Percentiles rank a stretch among this genome's conserved stretches.
Conservation (phyloP, 1,140 invertebrate species). For the Oryzaephilus surinamensis region DNA sequence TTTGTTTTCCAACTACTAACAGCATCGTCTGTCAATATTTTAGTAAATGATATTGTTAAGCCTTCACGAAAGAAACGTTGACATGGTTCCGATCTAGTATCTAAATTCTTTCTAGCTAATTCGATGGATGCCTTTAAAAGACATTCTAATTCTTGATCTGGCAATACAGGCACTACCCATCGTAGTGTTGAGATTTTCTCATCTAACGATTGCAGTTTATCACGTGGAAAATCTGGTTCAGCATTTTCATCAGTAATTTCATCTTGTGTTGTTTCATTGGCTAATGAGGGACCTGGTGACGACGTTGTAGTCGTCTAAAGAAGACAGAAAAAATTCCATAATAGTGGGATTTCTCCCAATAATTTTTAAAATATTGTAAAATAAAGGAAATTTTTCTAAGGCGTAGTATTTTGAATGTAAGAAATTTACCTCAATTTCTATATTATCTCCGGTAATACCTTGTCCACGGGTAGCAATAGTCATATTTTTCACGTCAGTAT, state of each 20-base stretch:
- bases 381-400: neutral
- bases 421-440: slow-evolving; percentile 43
- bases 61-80: slow-evolving; percentile 93
- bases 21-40: slow-evolving; percentile 96
- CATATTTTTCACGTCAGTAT: slow-evolving; percentile 38
- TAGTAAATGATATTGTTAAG: slow-evolving; percentile 89
- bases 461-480: slow-evolving; percentile 53
- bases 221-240: slow-evolving; percentile 73
- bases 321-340: slow-evolving; percentile 2
- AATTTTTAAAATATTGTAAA: too few relatives aligned
- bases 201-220: slow-evolving; percentile 77
- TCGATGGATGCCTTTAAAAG: slow-evolving; percentile 83
- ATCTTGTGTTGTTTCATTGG: slow-evolving; percentile 38
- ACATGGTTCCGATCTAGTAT: slow-evolving; percentile 81
- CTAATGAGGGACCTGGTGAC: slow-evolving; percentile 36
- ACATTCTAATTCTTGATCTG: slow-evolving; percentile 90
- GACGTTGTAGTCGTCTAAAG: slow-evolving; percentile 11
- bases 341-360: too few relatives aligned
- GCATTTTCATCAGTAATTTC: slow-evolving; percentile 39
- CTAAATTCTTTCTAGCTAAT: slow-evolving; percentile 72
- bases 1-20: slow-evolving; percentile 96
- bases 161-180: slow-evolving; percentile 95
- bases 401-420: neutral
- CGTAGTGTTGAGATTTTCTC: slow-evolving; percentile 90
- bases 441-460: slow-evolving; percentile 46